These are phyloP conservation scores for Pagrus major DNA, from an alignment of 2,113 vertebrate genomes.

Conservation along the genomic window DNA sequence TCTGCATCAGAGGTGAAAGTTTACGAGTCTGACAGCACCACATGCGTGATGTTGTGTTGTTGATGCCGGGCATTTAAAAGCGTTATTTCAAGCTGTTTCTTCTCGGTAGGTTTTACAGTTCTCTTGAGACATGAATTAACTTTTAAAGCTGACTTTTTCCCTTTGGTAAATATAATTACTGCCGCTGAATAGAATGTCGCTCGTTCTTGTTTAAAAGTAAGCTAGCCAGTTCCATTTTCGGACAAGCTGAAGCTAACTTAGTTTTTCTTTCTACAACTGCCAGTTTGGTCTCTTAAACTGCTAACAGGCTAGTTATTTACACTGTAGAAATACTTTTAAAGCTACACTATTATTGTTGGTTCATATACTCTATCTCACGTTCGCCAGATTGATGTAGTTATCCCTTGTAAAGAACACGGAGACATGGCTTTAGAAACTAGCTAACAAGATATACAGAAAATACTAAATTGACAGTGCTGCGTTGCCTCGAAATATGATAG, in stretches of 20 bases:
- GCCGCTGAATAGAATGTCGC: no score
- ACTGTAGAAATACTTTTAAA: background rate
- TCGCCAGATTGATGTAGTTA: fast-evolving
- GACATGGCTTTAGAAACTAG: background rate
- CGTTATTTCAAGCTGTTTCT: background rate
- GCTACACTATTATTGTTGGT: fast-evolving
- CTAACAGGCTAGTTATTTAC: background rate
- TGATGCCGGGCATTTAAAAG: background rate
- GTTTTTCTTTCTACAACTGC: background rate
- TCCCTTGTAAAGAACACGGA: background rate
- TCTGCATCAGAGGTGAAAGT: slow-evolving; percentile 36
- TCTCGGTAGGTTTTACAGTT: background rate
- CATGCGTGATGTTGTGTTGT: slow-evolving; percentile 63
- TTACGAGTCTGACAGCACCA: slow-evolving; percentile 24
- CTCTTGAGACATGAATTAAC: fast-evolving
- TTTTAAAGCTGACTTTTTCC: background rate
- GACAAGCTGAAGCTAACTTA: background rate
- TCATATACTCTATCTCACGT: background rate
- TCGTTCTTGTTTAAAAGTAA: background rate
- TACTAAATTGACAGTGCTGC: background rate
- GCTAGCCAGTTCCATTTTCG: slow-evolving; percentile 46
- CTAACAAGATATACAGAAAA: background rate
- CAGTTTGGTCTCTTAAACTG: background rate
- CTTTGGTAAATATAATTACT: background rate
- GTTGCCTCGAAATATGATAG: background rate